Conservation (phyloP, 2,113 vertebrate species). For the Micromys minutus region DNA sequence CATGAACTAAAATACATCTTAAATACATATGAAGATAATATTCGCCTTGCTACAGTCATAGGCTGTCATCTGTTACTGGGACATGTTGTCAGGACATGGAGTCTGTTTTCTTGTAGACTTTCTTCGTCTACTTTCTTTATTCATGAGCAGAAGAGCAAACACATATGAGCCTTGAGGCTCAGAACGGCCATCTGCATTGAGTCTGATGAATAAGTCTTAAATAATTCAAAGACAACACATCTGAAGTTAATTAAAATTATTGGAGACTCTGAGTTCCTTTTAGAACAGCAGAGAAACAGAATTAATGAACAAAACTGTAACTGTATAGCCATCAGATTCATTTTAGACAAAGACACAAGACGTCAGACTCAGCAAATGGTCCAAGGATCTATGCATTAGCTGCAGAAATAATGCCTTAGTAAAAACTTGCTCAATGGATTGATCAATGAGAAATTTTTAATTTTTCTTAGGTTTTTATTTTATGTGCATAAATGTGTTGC, state of each 20-base stretch:
- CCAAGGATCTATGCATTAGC: background rate
- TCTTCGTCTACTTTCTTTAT: slow-evolving; percentile 37
- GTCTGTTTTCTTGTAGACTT: slow-evolving; percentile 42
- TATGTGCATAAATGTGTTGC: too few species aligned
- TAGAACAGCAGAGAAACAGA: background rate
- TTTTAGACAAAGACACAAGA: slow-evolving; percentile 17
- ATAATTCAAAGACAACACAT: slow-evolving; percentile 53
- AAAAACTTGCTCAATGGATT: slow-evolving; percentile 35
- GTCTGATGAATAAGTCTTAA: slow-evolving; percentile 42
- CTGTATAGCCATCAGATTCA: slow-evolving; percentile 24
- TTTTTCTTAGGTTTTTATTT: background rate
- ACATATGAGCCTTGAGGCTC: background rate
- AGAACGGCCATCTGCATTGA: background rate
- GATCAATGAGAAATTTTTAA: background rate
- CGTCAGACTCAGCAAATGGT: background rate
- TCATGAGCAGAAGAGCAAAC: background rate
- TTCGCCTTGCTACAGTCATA: background rate
- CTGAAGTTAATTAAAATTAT: slow-evolving; percentile 32
- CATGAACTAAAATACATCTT: background rate
- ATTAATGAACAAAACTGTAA: slow-evolving; percentile 46
- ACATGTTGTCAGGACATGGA: background rate
- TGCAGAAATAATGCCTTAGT: slow-evolving; percentile 5
- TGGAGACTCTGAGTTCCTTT: slow-evolving; percentile 21
- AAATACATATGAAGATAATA: background rate
- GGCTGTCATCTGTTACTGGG: background rate